These are phyloP conservation scores for Amphimedon queenslandica DNA, from an alignment of 37 sponge, comb jelly and placozoan genomes.

Conservation along the genomic window DNA sequence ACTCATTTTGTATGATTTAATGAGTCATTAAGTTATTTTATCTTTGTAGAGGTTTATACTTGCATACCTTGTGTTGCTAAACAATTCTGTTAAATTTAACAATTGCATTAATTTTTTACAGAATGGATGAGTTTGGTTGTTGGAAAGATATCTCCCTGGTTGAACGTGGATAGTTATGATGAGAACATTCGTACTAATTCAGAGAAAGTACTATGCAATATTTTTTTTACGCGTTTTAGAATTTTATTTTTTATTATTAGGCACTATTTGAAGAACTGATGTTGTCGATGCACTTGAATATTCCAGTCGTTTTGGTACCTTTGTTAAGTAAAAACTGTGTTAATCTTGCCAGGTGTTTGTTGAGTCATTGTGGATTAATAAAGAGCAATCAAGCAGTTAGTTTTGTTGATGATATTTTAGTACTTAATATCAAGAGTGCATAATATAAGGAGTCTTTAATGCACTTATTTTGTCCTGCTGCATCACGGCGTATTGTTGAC, in stretches of 20 bases:
- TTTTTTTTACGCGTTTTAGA: background rate
- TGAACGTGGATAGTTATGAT: constrained; percentile 66
- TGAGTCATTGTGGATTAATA: background rate
- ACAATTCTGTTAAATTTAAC: too few relatives aligned
- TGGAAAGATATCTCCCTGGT: constrained; percentile 90
- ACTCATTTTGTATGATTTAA: too few relatives aligned
- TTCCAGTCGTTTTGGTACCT: constrained; percentile 46
- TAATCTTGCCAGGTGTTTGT: constrained; percentile 42
- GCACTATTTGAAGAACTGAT: constrained; percentile 45
- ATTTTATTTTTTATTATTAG: background rate
- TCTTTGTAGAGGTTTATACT: too few relatives aligned
- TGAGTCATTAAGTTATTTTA: too few relatives aligned
- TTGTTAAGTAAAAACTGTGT: constrained; percentile 23
- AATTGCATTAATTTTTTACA: too few relatives aligned
- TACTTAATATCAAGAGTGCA: background rate
- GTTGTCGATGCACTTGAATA: constrained; percentile 35
- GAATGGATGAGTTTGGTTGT: constrained; percentile 81
- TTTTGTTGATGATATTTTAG: background rate
- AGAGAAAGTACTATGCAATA: constrained; percentile 51
- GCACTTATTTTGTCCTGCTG: too few relatives aligned
- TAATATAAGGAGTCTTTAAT: constrained; percentile 7
- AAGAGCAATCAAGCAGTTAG: background rate
- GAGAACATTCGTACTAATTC: constrained; percentile 45
- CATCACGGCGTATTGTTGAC: too few relatives aligned
- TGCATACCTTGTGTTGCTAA: too few relatives aligned